Evolutionary conservation across 35 echinoderm and acorn worm species (phyloP).

Genomic region (Ptychodera flava): DNA sequence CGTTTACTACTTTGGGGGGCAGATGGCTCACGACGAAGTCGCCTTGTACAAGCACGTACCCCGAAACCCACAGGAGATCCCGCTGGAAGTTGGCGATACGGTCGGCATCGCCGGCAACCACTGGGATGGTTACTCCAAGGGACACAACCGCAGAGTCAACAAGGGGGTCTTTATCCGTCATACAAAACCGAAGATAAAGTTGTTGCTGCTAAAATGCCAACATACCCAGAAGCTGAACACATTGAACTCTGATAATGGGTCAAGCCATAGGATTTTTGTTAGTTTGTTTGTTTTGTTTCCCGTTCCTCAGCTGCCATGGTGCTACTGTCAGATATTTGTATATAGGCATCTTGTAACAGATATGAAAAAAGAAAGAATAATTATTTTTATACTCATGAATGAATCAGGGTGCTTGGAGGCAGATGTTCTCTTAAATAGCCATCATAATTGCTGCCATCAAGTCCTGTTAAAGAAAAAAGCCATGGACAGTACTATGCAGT

Average conservation of each 20-base stretch:
- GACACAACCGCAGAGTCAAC: conserved; percentile 41
- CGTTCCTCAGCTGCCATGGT: too few relatives aligned
- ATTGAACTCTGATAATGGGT: background rate
- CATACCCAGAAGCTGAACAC: conserved; percentile 44
- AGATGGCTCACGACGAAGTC: conserved; percentile 69
- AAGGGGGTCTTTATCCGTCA: conserved; percentile 73
- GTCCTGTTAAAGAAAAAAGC: too few relatives aligned
- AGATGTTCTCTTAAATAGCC: too few relatives aligned
- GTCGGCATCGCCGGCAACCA: conserved; percentile 96
- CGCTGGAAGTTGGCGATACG: conserved; percentile 40
- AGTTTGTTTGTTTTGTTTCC: too few relatives aligned
- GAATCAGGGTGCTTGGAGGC: too few relatives aligned
- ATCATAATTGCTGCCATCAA: too few relatives aligned
- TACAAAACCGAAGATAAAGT: conserved; percentile 90
- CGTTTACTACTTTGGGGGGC: conserved; percentile 89
- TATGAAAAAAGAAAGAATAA: too few relatives aligned
- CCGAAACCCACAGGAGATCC: conserved; percentile 42
- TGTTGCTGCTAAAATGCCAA: conserved; percentile 68
- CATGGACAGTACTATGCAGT: too few relatives aligned
- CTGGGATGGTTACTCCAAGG: conserved; percentile 96
- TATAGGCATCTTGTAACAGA: too few relatives aligned
- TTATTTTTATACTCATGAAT: too few relatives aligned
- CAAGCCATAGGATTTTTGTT: too few relatives aligned
- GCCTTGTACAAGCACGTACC: conserved; percentile 74
- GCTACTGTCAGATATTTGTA: too few relatives aligned